Percentiles rank a stretch among this genome's conserved stretches.
Conservation (phyloP, 2,113 vertebrate genomes). For the Lophotis ruficrista region DNA sequence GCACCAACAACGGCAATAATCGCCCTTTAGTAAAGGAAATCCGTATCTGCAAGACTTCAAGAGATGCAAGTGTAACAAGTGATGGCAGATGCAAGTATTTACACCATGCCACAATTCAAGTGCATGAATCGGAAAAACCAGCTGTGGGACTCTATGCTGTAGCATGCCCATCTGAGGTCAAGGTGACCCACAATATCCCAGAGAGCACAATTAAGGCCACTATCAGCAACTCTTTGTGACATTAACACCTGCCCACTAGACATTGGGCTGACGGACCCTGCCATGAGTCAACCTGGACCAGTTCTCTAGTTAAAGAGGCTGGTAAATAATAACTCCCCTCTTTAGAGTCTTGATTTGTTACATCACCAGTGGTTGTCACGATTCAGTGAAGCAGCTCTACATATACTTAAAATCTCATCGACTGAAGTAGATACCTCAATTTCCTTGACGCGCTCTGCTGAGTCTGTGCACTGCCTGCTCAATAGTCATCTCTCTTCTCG, state of each 20-base stretch:
- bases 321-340: not conserved
- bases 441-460: not conserved
- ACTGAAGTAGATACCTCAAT: too few relatives aligned
- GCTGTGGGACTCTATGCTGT: too few relatives aligned
- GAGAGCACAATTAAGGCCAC: not conserved
- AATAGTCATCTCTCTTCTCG: not conserved
- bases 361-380: not conserved
- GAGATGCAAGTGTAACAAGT: too few relatives aligned
- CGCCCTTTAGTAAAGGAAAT: not conserved
- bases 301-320: too few relatives aligned
- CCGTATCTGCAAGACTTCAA: not conserved
- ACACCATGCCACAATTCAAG: not conserved
- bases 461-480: not conserved
- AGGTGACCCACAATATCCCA: not conserved
- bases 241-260: not conserved
- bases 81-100: too few relatives aligned
- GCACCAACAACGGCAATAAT: too few relatives aligned
- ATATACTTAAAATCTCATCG: not conserved
- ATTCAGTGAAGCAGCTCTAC: not conserved
- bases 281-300: rapidly evolving
- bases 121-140: too few relatives aligned
- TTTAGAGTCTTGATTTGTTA: not conserved
- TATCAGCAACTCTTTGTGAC: not conserved
- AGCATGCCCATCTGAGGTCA: not conserved
- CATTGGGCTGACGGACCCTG: not conserved